Percentiles rank a stretch among this genome's conserved stretches.
Evolutionary conservation across 23 tunicate genomes (phyloP).

Genomic region (Botrylloides violaceus): DNA sequence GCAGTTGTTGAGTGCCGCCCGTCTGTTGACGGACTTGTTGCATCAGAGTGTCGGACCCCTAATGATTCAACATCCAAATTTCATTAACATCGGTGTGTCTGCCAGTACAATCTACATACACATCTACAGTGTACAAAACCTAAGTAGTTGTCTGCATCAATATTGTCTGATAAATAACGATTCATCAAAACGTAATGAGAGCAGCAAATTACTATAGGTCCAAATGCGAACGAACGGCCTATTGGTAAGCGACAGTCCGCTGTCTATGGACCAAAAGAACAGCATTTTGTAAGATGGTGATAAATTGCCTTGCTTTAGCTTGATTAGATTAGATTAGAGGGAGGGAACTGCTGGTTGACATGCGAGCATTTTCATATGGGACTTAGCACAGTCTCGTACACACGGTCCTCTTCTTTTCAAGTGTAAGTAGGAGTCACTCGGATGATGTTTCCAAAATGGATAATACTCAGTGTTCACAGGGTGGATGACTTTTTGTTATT

Average conservation of each 20-base stretch:
- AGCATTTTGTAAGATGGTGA: neutral
- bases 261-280: conserved; percentile 2
- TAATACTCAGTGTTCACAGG: too few species aligned
- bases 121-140: too few species aligned
- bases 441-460: neutral
- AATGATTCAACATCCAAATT: too few species aligned
- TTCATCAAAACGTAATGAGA: neutral
- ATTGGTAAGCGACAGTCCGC: conserved; percentile 4
- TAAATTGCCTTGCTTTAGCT: neutral
- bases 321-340: neutral
- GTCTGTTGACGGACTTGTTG: conserved; percentile 6
- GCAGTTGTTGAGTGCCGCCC: conserved; percentile 10
- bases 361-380: too few species aligned
- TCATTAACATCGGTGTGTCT: too few species aligned
- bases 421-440: neutral
- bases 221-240: conserved; percentile 10
- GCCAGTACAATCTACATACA: too few species aligned
- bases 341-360: too few species aligned
- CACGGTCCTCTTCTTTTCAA: too few species aligned
- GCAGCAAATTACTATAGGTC: neutral
- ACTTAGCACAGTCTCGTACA: too few species aligned
- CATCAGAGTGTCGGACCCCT: conserved; percentile 1
- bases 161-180: neutral
- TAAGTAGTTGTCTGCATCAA: neutral
- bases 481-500: too few species aligned